Base-by-base conservation (phyloP, 2,797 vertebrate genomes). In the Schizopygopsis malacanthus region DNA sequence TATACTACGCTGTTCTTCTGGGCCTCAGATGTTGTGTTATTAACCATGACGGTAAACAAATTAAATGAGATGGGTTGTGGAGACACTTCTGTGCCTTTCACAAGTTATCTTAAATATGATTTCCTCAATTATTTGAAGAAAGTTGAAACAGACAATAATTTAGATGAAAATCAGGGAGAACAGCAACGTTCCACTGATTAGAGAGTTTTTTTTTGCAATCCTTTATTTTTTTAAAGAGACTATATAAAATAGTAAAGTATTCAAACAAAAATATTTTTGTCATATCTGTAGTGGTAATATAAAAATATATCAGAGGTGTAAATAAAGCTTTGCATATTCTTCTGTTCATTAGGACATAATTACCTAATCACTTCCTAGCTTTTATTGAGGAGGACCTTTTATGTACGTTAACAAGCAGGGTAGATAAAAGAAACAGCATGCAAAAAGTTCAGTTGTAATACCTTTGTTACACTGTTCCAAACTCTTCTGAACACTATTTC, bases 401-500 rank as follows among this genome's bases (percentile, higher is more conserved):
- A 41, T 67, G 10, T 47, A 37, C 8, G 75, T 59, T 67, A 80
- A 67, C 61, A 80, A 69, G 11, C 6, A 10, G 47, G 25, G 61
- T 52, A 2, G 43, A 65, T 67, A 43, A 79, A 65, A 65, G 18
- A 81, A 67, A 67, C 20, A 6, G 2, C 18, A 52, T 81, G 61
- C 28, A 37, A 11, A 11, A 47, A 45, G 28, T 81, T 67, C 10
- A 67, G 22, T 16, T 13, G 22, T 13, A 50, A 67, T 52, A 67
- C 43, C 43, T 47, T 11, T 61, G 65, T 20, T 25, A 22, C 16
- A 56, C 75, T 78, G 15, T 41, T 76, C 47, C 33, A 18, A 76
- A 76, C 73, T 52, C 28, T 54, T 76, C 25, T 54, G 47, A 76
- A 54, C 47, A 54, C 28, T 54, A 76, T 78, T 76, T 59, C 52